phyloP scores from a whole-genome alignment of 2,113 vertebrate species.

The Leptobrachium ailaonicum region DNA sequence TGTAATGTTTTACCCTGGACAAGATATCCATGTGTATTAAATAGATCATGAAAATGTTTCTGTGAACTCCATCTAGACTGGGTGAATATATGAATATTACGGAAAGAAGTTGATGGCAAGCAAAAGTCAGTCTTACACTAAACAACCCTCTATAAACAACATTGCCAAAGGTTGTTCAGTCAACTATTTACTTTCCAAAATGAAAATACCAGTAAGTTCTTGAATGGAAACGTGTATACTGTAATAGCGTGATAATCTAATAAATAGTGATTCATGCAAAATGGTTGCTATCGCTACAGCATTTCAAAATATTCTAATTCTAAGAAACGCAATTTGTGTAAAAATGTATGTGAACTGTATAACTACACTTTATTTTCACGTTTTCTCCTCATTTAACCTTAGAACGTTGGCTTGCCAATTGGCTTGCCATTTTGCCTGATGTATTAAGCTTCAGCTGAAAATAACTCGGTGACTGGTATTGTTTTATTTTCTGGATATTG shows the following conservation, averaged over 20 bases:
- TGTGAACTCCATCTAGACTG: too few species aligned
- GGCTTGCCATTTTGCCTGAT: background rate
- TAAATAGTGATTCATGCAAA: background rate
- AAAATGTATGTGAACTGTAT: background rate
- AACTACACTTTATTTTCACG: background rate
- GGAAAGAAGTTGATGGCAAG: too few species aligned
- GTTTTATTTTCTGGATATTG: constrained; percentile 1
- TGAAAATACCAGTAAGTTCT: background rate
- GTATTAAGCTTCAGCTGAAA: background rate
- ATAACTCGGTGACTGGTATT: background rate
- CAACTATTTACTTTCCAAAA: background rate
- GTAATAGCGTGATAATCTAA: background rate
- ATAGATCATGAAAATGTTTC: too few species aligned
- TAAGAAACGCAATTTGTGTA: background rate
- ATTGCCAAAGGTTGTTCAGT: background rate
- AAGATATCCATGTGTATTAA: too few species aligned
- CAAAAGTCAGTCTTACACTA: too few species aligned
- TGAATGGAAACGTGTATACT: background rate
- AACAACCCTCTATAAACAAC: too few species aligned
- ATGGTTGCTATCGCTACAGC: background rate
- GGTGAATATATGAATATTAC: too few species aligned
- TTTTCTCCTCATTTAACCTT: constrained; percentile 6
- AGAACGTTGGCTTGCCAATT: background rate
- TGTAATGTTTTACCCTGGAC: too few species aligned
- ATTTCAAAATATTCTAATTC: background rate